Evolutionary conservation across 2,888 invertebrate species (phyloP).

Genomic region (Sceliomorpha sp.): DNA sequence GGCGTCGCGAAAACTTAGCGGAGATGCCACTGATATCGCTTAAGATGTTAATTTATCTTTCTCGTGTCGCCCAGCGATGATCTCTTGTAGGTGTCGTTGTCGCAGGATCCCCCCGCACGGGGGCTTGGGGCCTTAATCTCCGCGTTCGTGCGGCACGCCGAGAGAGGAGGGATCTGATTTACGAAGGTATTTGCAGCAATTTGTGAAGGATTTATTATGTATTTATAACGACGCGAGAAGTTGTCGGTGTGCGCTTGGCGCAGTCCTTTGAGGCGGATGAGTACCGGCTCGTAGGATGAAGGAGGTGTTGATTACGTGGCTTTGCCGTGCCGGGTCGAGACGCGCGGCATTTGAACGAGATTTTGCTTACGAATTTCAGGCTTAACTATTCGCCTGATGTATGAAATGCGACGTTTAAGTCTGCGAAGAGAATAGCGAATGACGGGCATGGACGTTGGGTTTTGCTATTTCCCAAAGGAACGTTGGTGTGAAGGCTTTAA

Average conservation of each 20-base stretch:
- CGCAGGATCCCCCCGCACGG: too few relatives aligned
- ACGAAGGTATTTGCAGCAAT: conserved; percentile 30
- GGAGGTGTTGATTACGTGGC: too few relatives aligned
- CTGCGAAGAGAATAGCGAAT: conserved; percentile 2
- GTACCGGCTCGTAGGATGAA: too few relatives aligned
- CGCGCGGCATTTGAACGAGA: too few relatives aligned
- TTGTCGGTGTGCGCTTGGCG: too few relatives aligned
- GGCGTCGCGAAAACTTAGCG: conserved; percentile 53
- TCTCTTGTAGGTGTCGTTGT: conserved; percentile 27
- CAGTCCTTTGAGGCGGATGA: too few relatives aligned
- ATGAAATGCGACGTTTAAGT: conserved; percentile 1
- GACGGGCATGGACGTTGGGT: conserved; percentile 4
- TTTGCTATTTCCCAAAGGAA: conserved; percentile 6
- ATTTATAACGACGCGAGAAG: conserved; percentile 20
- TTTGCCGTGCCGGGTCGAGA: too few relatives aligned
- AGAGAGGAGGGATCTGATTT: conserved; percentile 50
- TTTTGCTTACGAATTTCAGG: background rate
- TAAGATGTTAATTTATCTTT: conserved; percentile 57
- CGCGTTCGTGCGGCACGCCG: conserved; percentile 38
- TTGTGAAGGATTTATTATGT: conserved; percentile 46
- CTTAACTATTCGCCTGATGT: conserved; percentile 3
- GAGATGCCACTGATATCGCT: conserved; percentile 51
- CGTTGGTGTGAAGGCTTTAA: conserved; percentile 4
- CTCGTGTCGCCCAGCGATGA: conserved; percentile 42
- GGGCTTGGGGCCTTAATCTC: conserved; percentile 16